Percentiles rank a stretch among this genome's conserved stretches.
Evolutionary conservation across 2,113 vertebrate species (phyloP).

Genomic region (Percopsis transmontana): DNA sequence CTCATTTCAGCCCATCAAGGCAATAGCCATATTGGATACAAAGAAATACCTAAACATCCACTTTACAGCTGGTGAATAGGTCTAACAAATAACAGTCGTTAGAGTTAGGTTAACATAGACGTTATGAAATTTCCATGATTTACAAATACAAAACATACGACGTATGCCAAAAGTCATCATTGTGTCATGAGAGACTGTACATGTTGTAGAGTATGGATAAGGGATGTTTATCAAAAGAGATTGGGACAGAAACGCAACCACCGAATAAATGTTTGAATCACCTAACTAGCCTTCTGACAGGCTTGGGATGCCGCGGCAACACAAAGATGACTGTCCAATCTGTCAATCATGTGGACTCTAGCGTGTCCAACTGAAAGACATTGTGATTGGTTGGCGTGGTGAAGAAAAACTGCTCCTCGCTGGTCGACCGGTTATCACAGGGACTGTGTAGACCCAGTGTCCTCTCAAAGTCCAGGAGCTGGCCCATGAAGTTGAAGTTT

Average conservation of each 20-base stretch:
- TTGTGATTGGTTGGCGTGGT: constrained; percentile 83
- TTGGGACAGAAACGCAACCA: constrained; percentile 39
- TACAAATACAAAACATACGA: constrained; percentile 39
- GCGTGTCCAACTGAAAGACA: constrained; percentile 81
- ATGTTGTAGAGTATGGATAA: constrained; percentile 21
- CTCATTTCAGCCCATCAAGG: constrained; percentile 48
- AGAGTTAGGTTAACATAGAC: constrained; percentile 38
- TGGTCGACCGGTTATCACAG: constrained; percentile 70
- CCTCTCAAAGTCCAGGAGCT: constrained; percentile 87
- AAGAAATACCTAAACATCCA: constrained; percentile 34
- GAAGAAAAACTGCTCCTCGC: constrained; percentile 79
- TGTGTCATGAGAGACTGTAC: constrained; percentile 41
- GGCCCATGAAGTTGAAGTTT: constrained; percentile 93
- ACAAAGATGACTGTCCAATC: constrained; percentile 4
- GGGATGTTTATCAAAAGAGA: constrained; percentile 12
- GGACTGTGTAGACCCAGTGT: constrained; percentile 80
- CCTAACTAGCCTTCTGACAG: constrained; percentile 32
- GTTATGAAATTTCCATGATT: constrained; percentile 49
- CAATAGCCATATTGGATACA: constrained; percentile 37
- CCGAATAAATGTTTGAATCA: constrained; percentile 35
- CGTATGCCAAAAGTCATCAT: constrained; percentile 27
- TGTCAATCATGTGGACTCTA: constrained; percentile 76
- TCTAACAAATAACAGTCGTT: constrained; percentile 54
- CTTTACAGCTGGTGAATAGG: constrained; percentile 55
- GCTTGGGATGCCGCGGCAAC: constrained; percentile 23